Percentiles rank a stretch among this genome's conserved stretches.
Evolutionary conservation across 2,888 invertebrate genomes (phyloP).

Genomic region (Latheticus oryzae): DNA sequence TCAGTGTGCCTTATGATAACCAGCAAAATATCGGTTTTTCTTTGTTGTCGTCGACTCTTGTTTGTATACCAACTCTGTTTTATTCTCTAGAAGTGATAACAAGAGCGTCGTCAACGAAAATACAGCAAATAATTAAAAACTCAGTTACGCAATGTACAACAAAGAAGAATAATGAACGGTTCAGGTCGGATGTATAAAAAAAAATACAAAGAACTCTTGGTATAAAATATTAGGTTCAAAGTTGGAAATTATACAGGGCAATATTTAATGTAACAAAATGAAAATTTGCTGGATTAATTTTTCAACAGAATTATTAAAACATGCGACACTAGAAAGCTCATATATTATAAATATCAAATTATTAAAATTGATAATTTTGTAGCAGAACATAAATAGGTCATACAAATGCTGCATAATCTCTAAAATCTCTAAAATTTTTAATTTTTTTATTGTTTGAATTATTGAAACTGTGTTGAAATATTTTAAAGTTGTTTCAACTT

Average conservation of each 20-base stretch:
- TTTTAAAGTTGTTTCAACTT: not conserved
- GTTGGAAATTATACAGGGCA: conserved; percentile 45
- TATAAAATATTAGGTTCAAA: conserved; percentile 26
- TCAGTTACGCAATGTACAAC: conserved; percentile 20
- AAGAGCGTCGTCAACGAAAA: conserved; percentile 19
- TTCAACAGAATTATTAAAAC: conserved; percentile 52
- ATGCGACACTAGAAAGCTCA: conserved; percentile 28
- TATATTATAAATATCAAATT: conserved; percentile 8
- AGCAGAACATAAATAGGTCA: too few relatives aligned
- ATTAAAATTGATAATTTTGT: not conserved
- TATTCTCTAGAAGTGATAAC: conserved; percentile 17
- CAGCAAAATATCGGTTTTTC: conserved; percentile 21
- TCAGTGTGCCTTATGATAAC: too few relatives aligned
- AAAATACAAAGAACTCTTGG: conserved; percentile 10
- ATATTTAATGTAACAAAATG: conserved; percentile 47
- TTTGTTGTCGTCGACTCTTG: conserved; percentile 12
- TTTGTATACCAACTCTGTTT: conserved; percentile 5
- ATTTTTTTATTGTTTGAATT: too few relatives aligned
- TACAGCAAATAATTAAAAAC: conserved; percentile 29
- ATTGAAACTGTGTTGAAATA: not conserved
- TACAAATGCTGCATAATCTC: too few relatives aligned
- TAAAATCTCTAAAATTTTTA: too few relatives aligned
- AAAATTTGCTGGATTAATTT: conserved; percentile 51
- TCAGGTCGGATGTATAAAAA: conserved; percentile 3
- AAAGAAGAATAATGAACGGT: conserved; percentile 24